Evolutionary conservation across 2,797 vertebrate species (phyloP).

Genomic region (Benthosema pterotum): DNA sequence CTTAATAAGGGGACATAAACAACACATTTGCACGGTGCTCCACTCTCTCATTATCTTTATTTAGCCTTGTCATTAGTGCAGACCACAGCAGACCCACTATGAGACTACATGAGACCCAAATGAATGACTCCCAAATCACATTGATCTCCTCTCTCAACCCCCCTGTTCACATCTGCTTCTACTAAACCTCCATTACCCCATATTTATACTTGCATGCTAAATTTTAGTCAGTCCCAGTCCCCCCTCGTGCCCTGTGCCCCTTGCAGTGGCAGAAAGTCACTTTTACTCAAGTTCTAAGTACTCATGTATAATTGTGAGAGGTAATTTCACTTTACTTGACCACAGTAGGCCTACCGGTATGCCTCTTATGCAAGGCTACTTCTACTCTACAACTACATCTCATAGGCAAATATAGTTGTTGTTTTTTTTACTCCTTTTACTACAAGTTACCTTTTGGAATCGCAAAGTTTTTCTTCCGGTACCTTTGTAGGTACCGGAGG

Average conservation of each 20-base stretch:
- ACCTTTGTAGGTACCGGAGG: no score
- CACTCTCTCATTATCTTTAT: constrained; percentile 18
- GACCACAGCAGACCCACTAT: background rate
- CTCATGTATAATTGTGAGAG: no score
- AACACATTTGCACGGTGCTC: background rate
- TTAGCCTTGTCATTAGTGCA: constrained; percentile 21
- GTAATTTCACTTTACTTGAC: no score
- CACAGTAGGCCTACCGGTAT: no score
- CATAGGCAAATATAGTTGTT: no score
- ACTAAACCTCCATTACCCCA: constrained; percentile 26
- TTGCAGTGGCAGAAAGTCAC: constrained; percentile 3
- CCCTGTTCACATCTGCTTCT: constrained; percentile 42
- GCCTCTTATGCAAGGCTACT: no score
- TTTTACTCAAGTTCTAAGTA: no score
- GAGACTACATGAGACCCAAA: constrained; percentile 19
- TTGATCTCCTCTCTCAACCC: background rate
- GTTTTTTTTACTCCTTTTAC: no score
- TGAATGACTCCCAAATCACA: constrained; percentile 14
- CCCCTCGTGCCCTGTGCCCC: background rate
- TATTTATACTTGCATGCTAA: constrained; percentile 35
- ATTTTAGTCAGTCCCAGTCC: constrained; percentile 45
- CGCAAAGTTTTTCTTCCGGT: no score
- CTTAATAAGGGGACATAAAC: constrained; percentile 11
- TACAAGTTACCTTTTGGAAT: no score
- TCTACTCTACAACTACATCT: no score